These are phyloP conservation scores for Hozukius guyotensis DNA, from an alignment of 2,797 vertebrate genomes.

Conservation along the genomic window DNA sequence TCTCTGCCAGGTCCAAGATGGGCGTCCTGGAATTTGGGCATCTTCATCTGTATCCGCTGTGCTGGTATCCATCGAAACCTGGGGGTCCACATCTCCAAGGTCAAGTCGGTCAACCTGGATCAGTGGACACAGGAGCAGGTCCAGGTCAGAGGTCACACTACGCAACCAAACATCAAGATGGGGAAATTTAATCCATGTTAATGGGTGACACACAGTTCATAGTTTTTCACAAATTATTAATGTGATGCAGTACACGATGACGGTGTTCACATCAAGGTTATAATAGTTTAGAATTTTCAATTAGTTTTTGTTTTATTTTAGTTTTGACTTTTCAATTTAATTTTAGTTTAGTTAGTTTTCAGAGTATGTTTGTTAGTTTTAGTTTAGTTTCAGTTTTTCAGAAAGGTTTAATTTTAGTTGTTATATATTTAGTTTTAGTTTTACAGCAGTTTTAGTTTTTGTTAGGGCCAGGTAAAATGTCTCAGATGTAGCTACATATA, in stretches of 20 bases:
- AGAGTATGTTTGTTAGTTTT: accelerated
- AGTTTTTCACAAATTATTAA: background rate
- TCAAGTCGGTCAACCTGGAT: slow-evolving; percentile 98
- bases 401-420: no score
- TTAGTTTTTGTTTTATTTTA: no score
- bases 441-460: no score
- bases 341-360: no score
- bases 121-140: slow-evolving; percentile 99
- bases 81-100: slow-evolving; percentile 97
- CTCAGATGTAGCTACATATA: no score
- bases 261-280: no score
- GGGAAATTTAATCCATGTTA: background rate
- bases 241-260: background rate
- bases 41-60: slow-evolving; percentile 98
- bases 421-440: no score
- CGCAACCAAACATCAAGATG: background rate
- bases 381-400: no score
- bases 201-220: background rate
- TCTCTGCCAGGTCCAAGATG: slow-evolving; percentile 91
- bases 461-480: no score
- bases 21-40: slow-evolving; percentile 98
- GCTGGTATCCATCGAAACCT: slow-evolving; percentile 98
- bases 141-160: slow-evolving; percentile 83
- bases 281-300: no score
- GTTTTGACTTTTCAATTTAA: no score